Base-by-base conservation (phyloP, 2,888 invertebrate species). In the Lypha dubia region DNA sequence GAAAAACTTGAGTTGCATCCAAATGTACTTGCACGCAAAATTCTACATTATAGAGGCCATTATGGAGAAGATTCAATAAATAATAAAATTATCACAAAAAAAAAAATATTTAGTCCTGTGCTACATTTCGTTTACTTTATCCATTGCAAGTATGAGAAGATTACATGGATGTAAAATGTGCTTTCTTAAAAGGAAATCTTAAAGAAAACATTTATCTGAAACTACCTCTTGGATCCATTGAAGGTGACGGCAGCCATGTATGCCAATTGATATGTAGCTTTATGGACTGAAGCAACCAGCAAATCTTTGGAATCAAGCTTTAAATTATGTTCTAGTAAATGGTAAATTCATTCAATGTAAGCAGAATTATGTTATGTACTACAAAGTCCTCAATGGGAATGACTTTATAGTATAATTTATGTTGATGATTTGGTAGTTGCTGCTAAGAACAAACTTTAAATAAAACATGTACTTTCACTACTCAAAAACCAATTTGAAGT, bases 121-220 rank as follows among this genome's bases (percentile, higher is more conserved):
- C n/a, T n/a, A n/a, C n/a, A n/a, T n/a, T n/a, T n/a, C n/a, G n/a
- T n/a, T n/a, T n/a, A n/a, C n/a, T n/a, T 49, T 58, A 28, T 5
- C 60, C 53, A 60, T 44, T 32, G 32, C 15, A 15, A 53, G 84
- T 77, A 86, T 84, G 8, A 58, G 79, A n/a, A 74, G 86, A 32
- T 9, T 9, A 32, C 56, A 38, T 76, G 58, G 60, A 60, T n/a
- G 20, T 67, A 11, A 58, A 68, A 13, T 58, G 35, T 58, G 65
- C 65, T 7, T 62, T 62, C 24, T 51, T 74, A 28, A 74, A 63
- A 24, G 62, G 53, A 13, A 2, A 24, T n/a, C 13, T 70, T 0
- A 28, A 20, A 15, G 58, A 71, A 20, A 32, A 17, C 0, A 22
- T 71, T 17, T 44, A 44, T 9, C 44, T 71, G 58, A 71, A 46